A percentile compares a stretch with the other conserved stretches of the same genome.
Evolutionary conservation across 2,888 invertebrate species (phyloP).

Genomic region (Chrysotoxum bicinctum): DNA sequence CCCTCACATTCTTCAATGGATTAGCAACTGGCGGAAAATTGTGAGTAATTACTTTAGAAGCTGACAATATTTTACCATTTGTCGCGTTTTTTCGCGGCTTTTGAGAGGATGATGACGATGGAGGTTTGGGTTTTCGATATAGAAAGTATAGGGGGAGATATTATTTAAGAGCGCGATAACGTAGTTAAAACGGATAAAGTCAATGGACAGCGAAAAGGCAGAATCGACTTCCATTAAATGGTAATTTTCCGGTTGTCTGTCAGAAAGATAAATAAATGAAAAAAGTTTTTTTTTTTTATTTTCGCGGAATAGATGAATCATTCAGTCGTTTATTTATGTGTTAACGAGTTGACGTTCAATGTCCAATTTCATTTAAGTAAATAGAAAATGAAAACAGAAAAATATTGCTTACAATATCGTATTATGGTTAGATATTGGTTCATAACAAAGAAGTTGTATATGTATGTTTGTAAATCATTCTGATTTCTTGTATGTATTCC

Average conservation of each 20-base stretch:
- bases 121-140: neutral
- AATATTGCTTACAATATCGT: too few relatives aligned
- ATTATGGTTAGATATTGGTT: too few relatives aligned
- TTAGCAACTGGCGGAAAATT: constrained; percentile 64
- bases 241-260: constrained; percentile 65
- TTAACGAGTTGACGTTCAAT: constrained; percentile 45
- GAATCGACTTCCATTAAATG: constrained; percentile 44
- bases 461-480: too few relatives aligned
- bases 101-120: neutral
- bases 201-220: constrained; percentile 43
- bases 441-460: too few relatives aligned
- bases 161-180: constrained; percentile 10
- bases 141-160: neutral
- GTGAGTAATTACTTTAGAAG: constrained; percentile 69
- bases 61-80: constrained; percentile 70
- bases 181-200: constrained; percentile 36
- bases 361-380: constrained; percentile 34
- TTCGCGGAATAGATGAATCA: constrained; percentile 24
- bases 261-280: constrained; percentile 52
- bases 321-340: constrained; percentile 11
- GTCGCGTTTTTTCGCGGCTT: constrained; percentile 39
- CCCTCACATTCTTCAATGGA: constrained; percentile 17
- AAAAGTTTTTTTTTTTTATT: constrained; percentile 31
- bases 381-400: constrained; percentile 3
- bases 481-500: too few relatives aligned